These are phyloP conservation scores for Microplitis demolitor DNA, from an alignment of 1,140 invertebrate genomes.

Conservation along the genomic window DNA sequence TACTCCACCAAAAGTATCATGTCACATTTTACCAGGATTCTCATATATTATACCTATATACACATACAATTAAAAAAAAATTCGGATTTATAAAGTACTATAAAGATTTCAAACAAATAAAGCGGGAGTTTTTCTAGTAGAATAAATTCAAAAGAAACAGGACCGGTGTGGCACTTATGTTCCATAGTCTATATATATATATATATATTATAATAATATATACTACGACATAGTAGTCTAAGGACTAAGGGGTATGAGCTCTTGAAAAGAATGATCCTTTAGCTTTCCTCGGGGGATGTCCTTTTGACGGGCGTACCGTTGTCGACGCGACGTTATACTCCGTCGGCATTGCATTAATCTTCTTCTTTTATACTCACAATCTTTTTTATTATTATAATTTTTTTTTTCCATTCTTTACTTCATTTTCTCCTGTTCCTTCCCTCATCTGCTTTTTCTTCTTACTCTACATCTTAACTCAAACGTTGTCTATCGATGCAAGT, in stretches of 20 bases:
- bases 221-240: no score
- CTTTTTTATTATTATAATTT: background rate
- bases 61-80: no score
- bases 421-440: background rate
- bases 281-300: conserved; percentile 44
- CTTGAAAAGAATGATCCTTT: conserved; percentile 24
- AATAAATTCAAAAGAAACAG: background rate
- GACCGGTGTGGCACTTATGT: background rate
- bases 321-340: conserved; percentile 41
- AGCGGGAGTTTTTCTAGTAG: background rate
- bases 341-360: conserved; percentile 50
- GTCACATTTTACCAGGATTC: no score
- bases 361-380: conserved; percentile 41
- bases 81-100: no score
- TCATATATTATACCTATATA: no score
- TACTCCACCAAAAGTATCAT: no score
- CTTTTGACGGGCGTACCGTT: conserved; percentile 49
- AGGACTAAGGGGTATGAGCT: background rate
- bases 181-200: background rate
- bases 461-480: background rate
- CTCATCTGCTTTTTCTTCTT: background rate
- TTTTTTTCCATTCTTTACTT: background rate
- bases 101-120: background rate
- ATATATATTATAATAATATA: background rate
- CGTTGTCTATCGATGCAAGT: background rate